Evolutionary conservation across 2,888 invertebrate species (phyloP).

Genomic region (Atrina japonica): DNA sequence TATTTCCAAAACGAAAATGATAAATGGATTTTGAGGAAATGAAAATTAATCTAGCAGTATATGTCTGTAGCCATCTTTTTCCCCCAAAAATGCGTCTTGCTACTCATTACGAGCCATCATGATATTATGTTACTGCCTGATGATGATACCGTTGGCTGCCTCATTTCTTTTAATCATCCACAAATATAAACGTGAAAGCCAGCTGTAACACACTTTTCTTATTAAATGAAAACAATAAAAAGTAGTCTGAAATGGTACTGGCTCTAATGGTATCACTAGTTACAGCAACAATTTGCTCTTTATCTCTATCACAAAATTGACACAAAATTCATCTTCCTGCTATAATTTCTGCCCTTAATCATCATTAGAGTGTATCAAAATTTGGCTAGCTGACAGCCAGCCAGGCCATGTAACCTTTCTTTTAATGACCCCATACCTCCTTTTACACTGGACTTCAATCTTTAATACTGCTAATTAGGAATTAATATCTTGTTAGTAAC

Average conservation of each 20-base stretch:
- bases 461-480: not conserved
- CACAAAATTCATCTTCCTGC: conserved; percentile 22
- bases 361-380: conserved; percentile 1
- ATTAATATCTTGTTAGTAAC: conserved; percentile 10
- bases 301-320: conserved; percentile 6
- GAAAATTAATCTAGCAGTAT: conserved; percentile 25
- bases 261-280: conserved; percentile 1
- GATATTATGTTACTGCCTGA: conserved; percentile 54
- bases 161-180: too few relatives aligned
- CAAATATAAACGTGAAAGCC: not conserved
- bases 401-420: conserved; percentile 3
- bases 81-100: conserved; percentile 33
- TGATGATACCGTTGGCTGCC: conserved; percentile 18
- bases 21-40: conserved; percentile 32
- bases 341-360: conserved; percentile 11
- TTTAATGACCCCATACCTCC: not conserved
- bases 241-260: conserved; percentile 10
- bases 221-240: conserved; percentile 25
- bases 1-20: conserved; percentile 25
- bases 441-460: not conserved
- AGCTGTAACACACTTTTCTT: conserved; percentile 10
- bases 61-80: conserved; percentile 22
- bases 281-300: not conserved
- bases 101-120: conserved; percentile 55
- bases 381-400: too few relatives aligned